A percentile compares a stretch with the other conserved stretches of the same genome.
Evolutionary conservation across 2,797 vertebrate species (phyloP).

Genomic region (Simalia tracyae): DNA sequence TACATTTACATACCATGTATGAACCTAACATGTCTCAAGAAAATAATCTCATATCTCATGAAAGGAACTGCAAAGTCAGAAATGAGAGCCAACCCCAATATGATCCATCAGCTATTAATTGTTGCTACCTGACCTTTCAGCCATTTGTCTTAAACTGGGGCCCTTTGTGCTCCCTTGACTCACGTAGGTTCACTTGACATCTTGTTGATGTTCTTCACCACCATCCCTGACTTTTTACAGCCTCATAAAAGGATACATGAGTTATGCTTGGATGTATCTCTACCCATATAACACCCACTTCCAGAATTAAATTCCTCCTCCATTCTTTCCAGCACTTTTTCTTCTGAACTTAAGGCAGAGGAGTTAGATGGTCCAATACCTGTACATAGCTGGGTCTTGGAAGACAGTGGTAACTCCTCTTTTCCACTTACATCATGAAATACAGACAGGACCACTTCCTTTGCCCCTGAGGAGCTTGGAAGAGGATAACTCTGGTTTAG

Average conservation of each 20-base stretch:
- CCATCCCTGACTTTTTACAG: neutral
- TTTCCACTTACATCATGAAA: neutral
- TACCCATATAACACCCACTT: neutral
- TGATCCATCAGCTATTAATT: neutral
- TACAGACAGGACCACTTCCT: no score
- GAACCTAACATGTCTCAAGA: neutral
- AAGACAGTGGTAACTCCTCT: neutral
- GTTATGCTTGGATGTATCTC: neutral
- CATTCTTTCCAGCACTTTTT: neutral
- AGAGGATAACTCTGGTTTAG: neutral
- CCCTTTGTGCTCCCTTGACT: no score
- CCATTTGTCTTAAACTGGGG: neutral
- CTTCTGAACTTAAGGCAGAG: neutral
- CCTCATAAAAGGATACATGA: neutral
- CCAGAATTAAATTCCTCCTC: neutral
- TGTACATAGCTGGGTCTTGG: neutral
- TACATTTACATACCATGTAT: neutral
- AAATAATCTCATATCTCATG: neutral
- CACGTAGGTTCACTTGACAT: neutral
- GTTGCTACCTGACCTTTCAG: neutral
- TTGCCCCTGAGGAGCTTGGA: neutral
- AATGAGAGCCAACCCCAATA: neutral
- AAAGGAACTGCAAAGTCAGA: neutral
- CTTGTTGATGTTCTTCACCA: neutral
- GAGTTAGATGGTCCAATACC: no score